These are phyloP conservation scores for Muscicapa striata DNA, from an alignment of 2,797 vertebrate species.

Conservation along the genomic window DNA sequence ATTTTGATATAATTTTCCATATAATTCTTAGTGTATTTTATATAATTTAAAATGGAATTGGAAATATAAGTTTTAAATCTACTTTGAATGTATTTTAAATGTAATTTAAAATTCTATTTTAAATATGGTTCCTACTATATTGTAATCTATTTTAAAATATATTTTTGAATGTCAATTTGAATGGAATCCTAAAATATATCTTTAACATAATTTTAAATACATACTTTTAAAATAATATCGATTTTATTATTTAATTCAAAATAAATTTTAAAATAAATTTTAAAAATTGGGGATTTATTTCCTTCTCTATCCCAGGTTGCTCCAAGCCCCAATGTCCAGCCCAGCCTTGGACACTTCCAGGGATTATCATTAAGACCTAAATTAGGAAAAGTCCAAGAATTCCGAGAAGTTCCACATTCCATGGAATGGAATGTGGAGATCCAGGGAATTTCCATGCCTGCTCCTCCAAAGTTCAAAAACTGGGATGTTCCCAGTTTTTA, in stretches of 20 bases:
- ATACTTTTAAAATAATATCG: neutral
- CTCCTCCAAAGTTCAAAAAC: neutral
- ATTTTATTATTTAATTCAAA: no score
- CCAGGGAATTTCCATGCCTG: neutral
- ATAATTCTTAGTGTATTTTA: no score
- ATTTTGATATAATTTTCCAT: neutral
- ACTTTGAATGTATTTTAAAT: no score
- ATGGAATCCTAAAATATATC: neutral
- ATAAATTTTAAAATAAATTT: no score
- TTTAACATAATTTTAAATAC: no score
- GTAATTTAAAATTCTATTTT: neutral
- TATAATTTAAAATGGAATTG: neutral
- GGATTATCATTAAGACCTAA: neutral
- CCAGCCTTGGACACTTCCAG: no score
- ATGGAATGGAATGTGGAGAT: fast-evolving
- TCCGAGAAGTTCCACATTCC: neutral
- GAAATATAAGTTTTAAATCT: neutral
- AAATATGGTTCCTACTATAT: neutral
- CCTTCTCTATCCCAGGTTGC: no score
- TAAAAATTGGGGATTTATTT: no score
- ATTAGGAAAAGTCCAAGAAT: neutral
- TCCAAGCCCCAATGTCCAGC: no score
- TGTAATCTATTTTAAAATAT: no score
- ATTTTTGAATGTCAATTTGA: neutral
- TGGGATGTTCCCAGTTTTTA: neutral